Base-by-base conservation (phyloP, 2,113 vertebrate genomes). In the Colossoma macropomum region DNA sequence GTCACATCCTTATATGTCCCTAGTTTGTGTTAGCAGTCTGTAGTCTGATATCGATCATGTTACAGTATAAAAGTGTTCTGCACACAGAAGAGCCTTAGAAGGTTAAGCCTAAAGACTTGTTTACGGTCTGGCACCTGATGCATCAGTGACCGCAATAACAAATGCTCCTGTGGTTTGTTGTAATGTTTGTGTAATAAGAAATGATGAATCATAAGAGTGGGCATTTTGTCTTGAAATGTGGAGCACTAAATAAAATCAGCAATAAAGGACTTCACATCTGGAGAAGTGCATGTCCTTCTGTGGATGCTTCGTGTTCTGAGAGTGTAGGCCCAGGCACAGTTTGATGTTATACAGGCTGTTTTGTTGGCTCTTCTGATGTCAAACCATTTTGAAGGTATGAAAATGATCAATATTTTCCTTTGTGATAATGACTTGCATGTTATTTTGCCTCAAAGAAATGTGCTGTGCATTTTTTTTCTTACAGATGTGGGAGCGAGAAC, bases 71-170 rank as follows among this genome's bases (percentile, higher is more conserved):
- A 45, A 9, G 32, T n/a, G 21, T 25, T 41, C 3, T 41, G 21
- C 38, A n/a, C 19, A 45, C 15, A 23, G 17, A 71, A n/a, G 7
- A 10, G 27, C 52, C 79, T 25, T 28, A 80, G 66, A 71, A 17
- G 54, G 27, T 81, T 48, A 50, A 30, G 68, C 41, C 69, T 62
- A 16, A 80, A 28, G 21, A n/a, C 25, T 60, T 80, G 52, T 30
- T 41, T 79, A 70, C 41, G 34, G 30, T 79, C 65, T 71, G 50
- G 7, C 19, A 50, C 34, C 65, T 79, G 66, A 71, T 52, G 17
- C 62, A 54, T 80, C 48, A 32, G 21, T 73, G 25, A 60, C 56
- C 63, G 56, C 56, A 73, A 50, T 62, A 71, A 71, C 34, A n/a
- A 25, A 45, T 41, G 59, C 6, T 2, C 4, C 63, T 32, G 54